phyloP scores from a whole-genome alignment of 2,888 invertebrate genomes.

The Lapara coniferarum region DNA sequence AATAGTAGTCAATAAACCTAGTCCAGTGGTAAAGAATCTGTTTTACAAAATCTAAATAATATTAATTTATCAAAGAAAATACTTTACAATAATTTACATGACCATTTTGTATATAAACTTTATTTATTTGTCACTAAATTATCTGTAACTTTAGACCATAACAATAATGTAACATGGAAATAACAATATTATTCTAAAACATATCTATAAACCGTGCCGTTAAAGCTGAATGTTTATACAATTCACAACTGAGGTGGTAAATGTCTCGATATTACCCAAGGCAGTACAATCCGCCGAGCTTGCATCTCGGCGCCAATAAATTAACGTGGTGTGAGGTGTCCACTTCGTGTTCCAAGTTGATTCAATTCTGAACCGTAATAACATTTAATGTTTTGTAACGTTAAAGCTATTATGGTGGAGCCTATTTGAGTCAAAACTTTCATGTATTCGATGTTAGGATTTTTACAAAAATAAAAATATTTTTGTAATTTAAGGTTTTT shows the following conservation, averaged over 20 bases:
- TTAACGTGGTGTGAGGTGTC: not conserved
- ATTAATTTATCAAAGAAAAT: no score
- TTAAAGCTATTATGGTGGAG: not conserved
- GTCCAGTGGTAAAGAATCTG: no score
- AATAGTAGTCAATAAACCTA: no score
- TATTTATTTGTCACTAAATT: no score
- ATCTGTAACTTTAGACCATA: no score
- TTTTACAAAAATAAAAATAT: no score
- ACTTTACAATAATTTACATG: no score
- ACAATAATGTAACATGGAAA: not conserved
- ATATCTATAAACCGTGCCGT: not conserved
- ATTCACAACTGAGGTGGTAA: not conserved
- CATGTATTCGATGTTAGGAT: no score
- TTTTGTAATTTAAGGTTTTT: no score
- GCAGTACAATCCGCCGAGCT: conserved; percentile 7
- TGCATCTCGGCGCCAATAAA: not conserved
- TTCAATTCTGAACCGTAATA: conserved; percentile 4
- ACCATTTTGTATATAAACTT: no score
- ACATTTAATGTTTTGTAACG: not conserved
- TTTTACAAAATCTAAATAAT: no score
- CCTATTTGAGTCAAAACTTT: not conserved
- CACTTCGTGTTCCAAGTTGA: not conserved
- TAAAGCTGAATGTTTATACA: conserved; percentile 7
- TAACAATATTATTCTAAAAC: not conserved
- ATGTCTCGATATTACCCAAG: conserved; percentile 3